These are phyloP conservation scores for Capreolus pygargus DNA, from an alignment of 2,113 vertebrate species.

Conservation along the genomic window DNA sequence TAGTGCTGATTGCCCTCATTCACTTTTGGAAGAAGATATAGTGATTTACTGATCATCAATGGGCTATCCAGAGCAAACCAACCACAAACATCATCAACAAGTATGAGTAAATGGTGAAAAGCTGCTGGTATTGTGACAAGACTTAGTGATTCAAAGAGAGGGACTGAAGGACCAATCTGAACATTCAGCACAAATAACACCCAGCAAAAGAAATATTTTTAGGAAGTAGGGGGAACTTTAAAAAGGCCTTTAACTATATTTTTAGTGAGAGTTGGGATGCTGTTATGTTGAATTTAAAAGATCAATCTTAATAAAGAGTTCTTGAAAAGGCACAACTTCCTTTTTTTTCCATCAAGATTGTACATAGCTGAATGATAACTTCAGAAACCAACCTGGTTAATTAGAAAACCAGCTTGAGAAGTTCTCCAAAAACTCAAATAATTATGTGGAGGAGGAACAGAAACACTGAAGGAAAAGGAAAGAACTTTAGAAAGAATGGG, in stretches of 20 bases:
- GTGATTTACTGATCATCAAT: not conserved
- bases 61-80: not conserved
- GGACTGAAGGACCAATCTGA: not conserved
- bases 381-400: not conserved
- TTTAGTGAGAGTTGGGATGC: conserved; percentile 26
- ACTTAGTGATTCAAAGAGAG: not conserved
- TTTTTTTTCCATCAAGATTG: not conserved
- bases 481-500: not conserved
- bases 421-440: not conserved
- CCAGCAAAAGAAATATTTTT: not conserved
- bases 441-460: not conserved
- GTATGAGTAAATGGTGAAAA: not conserved
- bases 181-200: not conserved
- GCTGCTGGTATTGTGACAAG: not conserved
- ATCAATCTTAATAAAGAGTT: not conserved
- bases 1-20: not conserved
- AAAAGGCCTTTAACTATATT: not conserved
- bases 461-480: not conserved
- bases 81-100: not conserved
- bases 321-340: not conserved
- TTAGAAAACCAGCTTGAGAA: not conserved
- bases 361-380: not conserved
- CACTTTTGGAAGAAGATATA: not conserved
- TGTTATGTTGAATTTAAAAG: conserved; percentile 15
- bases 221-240: not conserved